A percentile compares a stretch with the other conserved stretches of the same genome.
Evolutionary conservation across 2,888 invertebrate genomes (phyloP).

Genomic region (Periphyllus acericola): DNA sequence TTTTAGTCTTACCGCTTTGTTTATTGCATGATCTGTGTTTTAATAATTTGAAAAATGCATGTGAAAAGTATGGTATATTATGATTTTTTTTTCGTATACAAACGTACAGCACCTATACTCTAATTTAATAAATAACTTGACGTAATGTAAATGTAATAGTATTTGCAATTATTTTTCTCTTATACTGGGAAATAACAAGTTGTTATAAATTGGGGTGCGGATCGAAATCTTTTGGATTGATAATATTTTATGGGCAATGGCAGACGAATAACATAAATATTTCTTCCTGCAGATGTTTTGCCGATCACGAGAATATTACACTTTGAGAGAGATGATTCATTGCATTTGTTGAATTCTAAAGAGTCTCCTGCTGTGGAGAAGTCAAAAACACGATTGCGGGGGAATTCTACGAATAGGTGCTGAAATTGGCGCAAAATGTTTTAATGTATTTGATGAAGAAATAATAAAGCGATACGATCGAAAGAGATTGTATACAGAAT

Average conservation of each 20-base stretch:
- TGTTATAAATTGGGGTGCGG: background rate
- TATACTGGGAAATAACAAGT: background rate
- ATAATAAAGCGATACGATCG: background rate
- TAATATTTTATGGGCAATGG: background rate
- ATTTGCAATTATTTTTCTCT: background rate
- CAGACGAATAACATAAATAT: background rate
- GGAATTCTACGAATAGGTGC: constrained; percentile 60
- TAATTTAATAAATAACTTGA: no score
- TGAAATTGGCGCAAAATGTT: constrained; percentile 48
- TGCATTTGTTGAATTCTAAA: constrained; percentile 4
- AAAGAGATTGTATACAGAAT: background rate
- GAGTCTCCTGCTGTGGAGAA: constrained; percentile 56
- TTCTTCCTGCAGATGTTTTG: constrained; percentile 48
- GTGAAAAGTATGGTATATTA: no score
- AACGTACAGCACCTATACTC: no score
- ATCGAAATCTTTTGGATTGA: background rate
- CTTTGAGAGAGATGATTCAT: constrained; percentile 21
- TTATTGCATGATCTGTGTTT: no score
- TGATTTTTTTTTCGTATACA: no score
- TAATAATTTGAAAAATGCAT: no score
- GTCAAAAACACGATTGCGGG: constrained; percentile 44
- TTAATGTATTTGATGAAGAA: constrained; percentile 17
- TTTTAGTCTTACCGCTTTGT: no score
- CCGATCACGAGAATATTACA: background rate
- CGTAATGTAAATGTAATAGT: background rate